Conservation (phyloP, 2,113 vertebrate genomes). For the Heterotis niloticus region DNA sequence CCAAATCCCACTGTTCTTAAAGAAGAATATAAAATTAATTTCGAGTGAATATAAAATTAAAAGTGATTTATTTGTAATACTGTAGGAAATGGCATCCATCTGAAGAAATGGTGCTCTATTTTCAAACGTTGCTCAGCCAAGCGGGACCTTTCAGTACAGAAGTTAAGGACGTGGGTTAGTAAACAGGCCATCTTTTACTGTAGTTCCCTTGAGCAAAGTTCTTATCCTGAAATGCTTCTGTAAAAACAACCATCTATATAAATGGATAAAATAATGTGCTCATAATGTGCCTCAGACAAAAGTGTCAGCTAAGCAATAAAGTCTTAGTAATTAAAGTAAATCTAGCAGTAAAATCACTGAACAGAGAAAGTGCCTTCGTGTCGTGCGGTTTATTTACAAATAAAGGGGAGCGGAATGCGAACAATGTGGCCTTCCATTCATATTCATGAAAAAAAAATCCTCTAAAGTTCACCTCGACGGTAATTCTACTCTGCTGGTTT, state of each 20-base stretch:
- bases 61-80: not conserved
- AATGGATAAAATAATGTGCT: no score
- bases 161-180: no score
- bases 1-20: not conserved
- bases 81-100: not conserved
- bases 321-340: not conserved
- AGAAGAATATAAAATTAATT: not conserved
- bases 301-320: no score
- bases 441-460: slow-evolving; percentile 12
- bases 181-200: no score
- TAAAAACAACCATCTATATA: no score
- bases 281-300: no score
- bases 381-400: not conserved
- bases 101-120: no score
- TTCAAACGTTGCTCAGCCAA: no score
- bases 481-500: slow-evolving; percentile 12
- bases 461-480: slow-evolving; percentile 7
- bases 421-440: slow-evolving; percentile 11
- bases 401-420: not conserved
- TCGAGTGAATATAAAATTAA: not conserved
- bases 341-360: not conserved
- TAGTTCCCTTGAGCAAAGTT: no score
- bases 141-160: no score
- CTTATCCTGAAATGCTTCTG: no score
- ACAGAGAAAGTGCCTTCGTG: not conserved